Evolutionary conservation across 1,140 invertebrate genomes (phyloP), one percentile per base, ranked within the genome.

Genomic region (Mizuhopecten yessoensis): DNA sequence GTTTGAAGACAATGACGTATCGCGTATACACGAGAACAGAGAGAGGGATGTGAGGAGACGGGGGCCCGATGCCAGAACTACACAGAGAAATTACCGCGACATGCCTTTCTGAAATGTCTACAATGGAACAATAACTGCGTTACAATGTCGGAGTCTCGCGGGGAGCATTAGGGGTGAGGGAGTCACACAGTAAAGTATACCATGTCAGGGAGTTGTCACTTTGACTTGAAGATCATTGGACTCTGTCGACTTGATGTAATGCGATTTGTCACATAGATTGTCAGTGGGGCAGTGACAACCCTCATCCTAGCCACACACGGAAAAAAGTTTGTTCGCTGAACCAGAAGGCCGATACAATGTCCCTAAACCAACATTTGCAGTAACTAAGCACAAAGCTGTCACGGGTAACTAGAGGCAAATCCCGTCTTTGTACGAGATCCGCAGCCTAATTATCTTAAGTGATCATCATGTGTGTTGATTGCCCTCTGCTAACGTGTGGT

Each of bases 401-500:
- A 39, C 34, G 86, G 86, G 34, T 87, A 87, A 87, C 86, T 87
- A 34, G 86, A 87, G 86, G 86, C 34, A 34, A 87, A 39, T n/a
- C 86, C 34, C 33, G 34, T 87, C 86, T 34, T 87, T 87, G 34
- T 34, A 34, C 34, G 45, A 33, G 75, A 23, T 90, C 23, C 86
- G 34, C 86, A 86, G 34, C 75, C 42, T 45, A 90, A 90, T 90
- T 90, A 90, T 75, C 89, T 90, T 86, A 86, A 86, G 42, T 42
- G 75, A 42, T 90, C 89, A 90, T 90, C 89, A 90, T 33, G 57
- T 90, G 36, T 7, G 33, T 34, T 87, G 86, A 87, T 39, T 39
- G n/a, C 33, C 39, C 89, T 39, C 86, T 29, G 39, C 34, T 86
- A 86, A 87, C 86, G 89, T 87, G 89, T 87, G 89, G 89, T 86